Evolutionary conservation across 2,113 vertebrate genomes (phyloP).

Genomic region (Maccullochella peelii): DNA sequence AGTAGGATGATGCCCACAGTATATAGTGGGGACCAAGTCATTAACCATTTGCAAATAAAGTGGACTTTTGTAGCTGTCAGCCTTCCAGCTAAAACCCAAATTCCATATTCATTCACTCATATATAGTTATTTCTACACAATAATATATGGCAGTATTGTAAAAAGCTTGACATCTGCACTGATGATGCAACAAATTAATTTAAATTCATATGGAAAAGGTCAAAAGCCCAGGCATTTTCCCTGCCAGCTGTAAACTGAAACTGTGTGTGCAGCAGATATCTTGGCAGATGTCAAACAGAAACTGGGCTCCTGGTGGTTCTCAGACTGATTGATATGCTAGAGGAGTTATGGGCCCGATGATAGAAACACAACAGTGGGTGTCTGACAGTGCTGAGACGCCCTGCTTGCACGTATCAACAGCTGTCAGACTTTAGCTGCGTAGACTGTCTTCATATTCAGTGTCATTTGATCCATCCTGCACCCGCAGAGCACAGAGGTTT

Average conservation of each 20-base stretch:
- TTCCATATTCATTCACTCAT: neutral
- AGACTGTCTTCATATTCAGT: conserved; percentile 37
- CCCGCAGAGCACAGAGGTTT: neutral
- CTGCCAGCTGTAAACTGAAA: conserved; percentile 39
- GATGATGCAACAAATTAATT: conserved; percentile 10
- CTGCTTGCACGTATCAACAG: conserved; percentile 33
- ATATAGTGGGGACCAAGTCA: neutral
- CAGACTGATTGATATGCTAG: conserved; percentile 47
- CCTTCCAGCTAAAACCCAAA: neutral
- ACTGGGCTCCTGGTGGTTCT: conserved; percentile 16
- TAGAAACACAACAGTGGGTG: conserved; percentile 29
- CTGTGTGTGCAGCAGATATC: conserved; percentile 18
- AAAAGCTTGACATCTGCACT: neutral
- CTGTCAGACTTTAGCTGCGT: conserved; percentile 32
- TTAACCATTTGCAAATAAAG: neutral
- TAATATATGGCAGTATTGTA: neutral
- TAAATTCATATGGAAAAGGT: conserved; percentile 36
- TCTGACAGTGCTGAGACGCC: conserved; percentile 10
- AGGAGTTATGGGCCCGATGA: conserved; percentile 30
- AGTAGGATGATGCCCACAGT: neutral
- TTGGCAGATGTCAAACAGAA: conserved; percentile 51
- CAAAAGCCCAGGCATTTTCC: neutral
- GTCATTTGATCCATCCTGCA: conserved; percentile 37
- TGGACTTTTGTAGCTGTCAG: neutral
- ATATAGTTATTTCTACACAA: neutral